A percentile compares a stretch with the other conserved stretches of the same genome.
These are phyloP conservation scores for Sceloporus tristichus DNA, from an alignment of 2,113 vertebrate species.

Conservation along the genomic window DNA sequence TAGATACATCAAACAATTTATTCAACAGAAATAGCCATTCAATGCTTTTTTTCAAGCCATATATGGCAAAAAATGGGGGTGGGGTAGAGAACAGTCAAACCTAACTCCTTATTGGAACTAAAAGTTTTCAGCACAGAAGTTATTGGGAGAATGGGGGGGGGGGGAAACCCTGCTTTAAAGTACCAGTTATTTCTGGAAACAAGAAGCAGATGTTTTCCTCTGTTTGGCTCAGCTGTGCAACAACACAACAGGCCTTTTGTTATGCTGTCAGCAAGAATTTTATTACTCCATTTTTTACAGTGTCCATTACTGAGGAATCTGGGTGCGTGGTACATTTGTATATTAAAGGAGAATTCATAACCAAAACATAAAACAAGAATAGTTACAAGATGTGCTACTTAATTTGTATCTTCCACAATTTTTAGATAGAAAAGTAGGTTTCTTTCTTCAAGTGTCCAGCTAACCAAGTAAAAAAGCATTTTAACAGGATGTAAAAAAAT, in stretches of 20 bases:
- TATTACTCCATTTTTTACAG: constrained; percentile 69
- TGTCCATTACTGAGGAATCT: constrained; percentile 61
- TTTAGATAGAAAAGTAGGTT: constrained; percentile 14
- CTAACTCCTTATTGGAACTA: constrained; percentile 58
- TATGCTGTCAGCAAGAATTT: constrained; percentile 70
- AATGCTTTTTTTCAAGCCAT: background rate
- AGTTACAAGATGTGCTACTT: constrained; percentile 25
- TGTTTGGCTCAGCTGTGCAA: constrained; percentile 71
- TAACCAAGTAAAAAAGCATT: background rate
- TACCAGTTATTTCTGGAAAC: constrained; percentile 73
- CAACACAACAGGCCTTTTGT: constrained; percentile 76
- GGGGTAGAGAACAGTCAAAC: background rate
- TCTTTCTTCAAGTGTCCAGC: background rate
- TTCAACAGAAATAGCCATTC: background rate
- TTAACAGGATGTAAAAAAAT: constrained; percentile 34
- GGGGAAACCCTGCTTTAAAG: constrained; percentile 62
- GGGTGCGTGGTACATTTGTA: background rate
- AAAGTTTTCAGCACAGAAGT: constrained; percentile 57
- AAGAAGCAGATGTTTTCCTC: constrained; percentile 76
- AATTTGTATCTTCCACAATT: constrained; percentile 31
- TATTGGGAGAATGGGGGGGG: constrained; percentile 52
- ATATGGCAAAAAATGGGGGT: background rate
- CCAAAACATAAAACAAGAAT: constrained; percentile 9
- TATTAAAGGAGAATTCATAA: constrained; percentile 24
- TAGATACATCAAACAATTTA: background rate